Evolutionary conservation across 2,888 invertebrate species (phyloP), one percentile per base, ranked within the genome.

Genomic region (Mythimna albipuncta): DNA sequence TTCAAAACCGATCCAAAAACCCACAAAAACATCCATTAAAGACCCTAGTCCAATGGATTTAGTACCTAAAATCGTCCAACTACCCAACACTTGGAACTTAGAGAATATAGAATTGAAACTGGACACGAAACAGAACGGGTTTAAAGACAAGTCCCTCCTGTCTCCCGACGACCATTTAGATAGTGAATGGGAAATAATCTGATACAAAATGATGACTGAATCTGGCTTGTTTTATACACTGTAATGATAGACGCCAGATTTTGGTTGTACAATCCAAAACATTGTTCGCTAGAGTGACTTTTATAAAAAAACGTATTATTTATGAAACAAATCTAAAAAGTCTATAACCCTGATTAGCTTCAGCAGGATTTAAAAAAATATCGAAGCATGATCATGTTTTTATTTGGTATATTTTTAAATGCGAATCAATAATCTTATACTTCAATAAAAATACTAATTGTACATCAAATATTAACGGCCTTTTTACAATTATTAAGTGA

Each of bases 51-150:
- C 88, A 0, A 79, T 88, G 52, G 94, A 96, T 70, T 88, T 96
- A 74, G 93, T 96, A 10, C 96, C 96, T 44, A 97, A 96, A 87
- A 92, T 96, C 50, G 91, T 97, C 41, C 92, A 96, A 75, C 90
- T 97, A 74, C 97, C 97, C 0, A 97, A 97, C 66, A 96, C 95
- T 54, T 97, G 97, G 97, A 97, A 97, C 85, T 90, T 97, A 62
- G 95, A 96, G 69, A 93, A 96, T 84, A 95, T 97, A 13, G 93
- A 96, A 79, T 77, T 96, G 38, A 91, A 91, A 69, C 84, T 96
- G 58, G 95, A 95, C 38, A 70, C 89, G 72, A 93, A 91, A 84
- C 79, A 74, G n/a, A 93, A 93, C 26, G 92, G 92, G 0, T 85
- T 89, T 0, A 91, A 88, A 13, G 91, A 92, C n/a, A 83, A 85